Evolutionary conservation across 1,140 invertebrate species (phyloP), one percentile per base, ranked within the genome.

Genomic region (Euschistus heros): DNA sequence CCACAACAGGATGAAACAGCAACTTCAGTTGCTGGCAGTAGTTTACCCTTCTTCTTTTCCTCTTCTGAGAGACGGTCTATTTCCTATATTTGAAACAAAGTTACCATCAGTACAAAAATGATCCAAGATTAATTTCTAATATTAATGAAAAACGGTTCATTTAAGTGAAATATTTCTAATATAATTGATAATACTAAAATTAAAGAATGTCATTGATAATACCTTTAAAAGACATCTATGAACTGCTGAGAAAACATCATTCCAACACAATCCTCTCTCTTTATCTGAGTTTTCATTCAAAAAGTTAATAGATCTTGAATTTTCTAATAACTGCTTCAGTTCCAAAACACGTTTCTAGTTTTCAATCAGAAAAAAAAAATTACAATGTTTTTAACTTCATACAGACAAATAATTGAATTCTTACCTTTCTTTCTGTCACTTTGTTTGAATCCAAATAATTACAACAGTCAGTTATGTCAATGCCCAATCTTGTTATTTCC

Each of bases 371-470:
- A 20, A 50, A 4, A 2, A 18, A 50, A n/a, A 2, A 20, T 50
- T 7, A 50, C 6, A n/a, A 20, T 20, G n/a, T 7, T 20, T 13
- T 1, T 18, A 13, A 22, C n/a, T 50, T 50, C 7, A 6, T 3
- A 22, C 5, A 50, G 47, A 50, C 47, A 50, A n/a, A 18, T 13
- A 4, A 6, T 13, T 37, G 5, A 10, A 13, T 30, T 13, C 33
- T 10, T 37, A 37, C 47, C 47, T 22, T 50, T 50, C 47, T 50
- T 50, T 50, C 47, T n/a, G 47, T 50, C 47, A 20, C 20, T 13
- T 50, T 50, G 14, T 50, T 50, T 8, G 47, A 50, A 20, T 50
- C 47, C 47, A 50, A 50, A 13, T 50, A 50, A 50, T 50, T 50
- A 18, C 47, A 50, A 50, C 47, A 13, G n/a, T 50, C 47, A n/a